Base-by-base conservation (phyloP, 2,888 invertebrate species). In the Drosophila fulvimacula region DNA sequence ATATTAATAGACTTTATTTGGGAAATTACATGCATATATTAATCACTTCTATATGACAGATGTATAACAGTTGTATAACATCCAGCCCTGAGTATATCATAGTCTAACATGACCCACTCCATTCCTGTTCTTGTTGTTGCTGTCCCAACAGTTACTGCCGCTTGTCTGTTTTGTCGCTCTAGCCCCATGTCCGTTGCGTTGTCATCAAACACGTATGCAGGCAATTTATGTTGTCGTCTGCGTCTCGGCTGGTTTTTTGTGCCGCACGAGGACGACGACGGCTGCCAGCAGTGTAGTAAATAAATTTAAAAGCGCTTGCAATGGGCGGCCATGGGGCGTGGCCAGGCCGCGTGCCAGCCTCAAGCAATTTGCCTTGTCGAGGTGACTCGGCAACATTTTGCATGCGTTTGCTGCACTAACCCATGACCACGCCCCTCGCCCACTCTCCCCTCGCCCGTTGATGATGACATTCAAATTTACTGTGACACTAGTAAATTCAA, bases 131-230 rank as follows among this genome's bases (percentile, higher is more conserved):
- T 17, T 39, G 17, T 17, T 49, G 65, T 46, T 55, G 49, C 44
- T 64, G 65, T 19, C 48, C 52, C 62, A 61, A 55, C 48, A 39
- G 69, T 66, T 53, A 67, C 70, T 59, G 62, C 67, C 64, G 42
- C 59, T 24, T 61, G 41, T 36, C 49, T 62, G 52, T 56, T 49
- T 51, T 49, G 46, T 55, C 56, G 19, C 63, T 67, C 64, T 63
- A 61, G 70, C 39, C 67, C 38, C 69, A 64, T 69, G 73, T 67
- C 51, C 55, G 41, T 46, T 69, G 78, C 69, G 69, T 73, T 77
- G 88, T 87, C 82, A 83, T 84, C 82, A 82, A 79, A 84, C 82
- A 87, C 82, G 88, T 81, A 76, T 82, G 82, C 67, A 81, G 73
- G 72, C 87, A 82, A 86, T 82, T 87, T 87, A 82, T 87, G 82